phyloP scores from a whole-genome alignment of 2,113 vertebrate genomes.

The Pseudorhombus dupliciocellatus region DNA sequence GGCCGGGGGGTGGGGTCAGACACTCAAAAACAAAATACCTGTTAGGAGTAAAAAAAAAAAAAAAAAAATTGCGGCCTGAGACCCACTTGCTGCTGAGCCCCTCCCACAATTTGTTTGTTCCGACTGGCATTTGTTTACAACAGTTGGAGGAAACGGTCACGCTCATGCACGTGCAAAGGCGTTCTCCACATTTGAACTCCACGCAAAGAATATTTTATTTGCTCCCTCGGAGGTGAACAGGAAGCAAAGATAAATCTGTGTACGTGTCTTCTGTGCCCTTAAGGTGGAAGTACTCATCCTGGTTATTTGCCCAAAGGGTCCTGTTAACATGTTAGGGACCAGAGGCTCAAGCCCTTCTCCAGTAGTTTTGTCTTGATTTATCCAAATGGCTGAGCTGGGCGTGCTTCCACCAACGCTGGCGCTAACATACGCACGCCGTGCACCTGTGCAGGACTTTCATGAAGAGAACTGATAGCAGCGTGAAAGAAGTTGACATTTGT shows the following conservation, averaged over 20 bases:
- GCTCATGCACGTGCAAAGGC: too few relatives aligned
- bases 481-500: constrained; percentile 72
- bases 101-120: too few relatives aligned
- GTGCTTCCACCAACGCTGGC: constrained; percentile 31
- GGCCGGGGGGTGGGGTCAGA: too few relatives aligned
- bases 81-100: not conserved
- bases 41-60: not conserved
- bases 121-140: too few relatives aligned
- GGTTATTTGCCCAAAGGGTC: not conserved
- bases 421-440: constrained; percentile 32
- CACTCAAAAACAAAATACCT: not conserved
- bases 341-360: not conserved
- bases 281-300: not conserved
- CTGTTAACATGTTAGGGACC: not conserved
- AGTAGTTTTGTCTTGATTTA: not conserved
- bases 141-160: too few relatives aligned
- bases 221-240: too few relatives aligned
- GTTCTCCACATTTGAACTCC: too few relatives aligned
- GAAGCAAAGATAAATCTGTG: not conserved
- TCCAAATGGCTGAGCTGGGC: not conserved
- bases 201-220: too few relatives aligned
- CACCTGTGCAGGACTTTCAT: constrained; percentile 59
- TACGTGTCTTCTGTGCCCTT: not conserved
- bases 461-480: constrained; percentile 61
- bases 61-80: too few relatives aligned